Base-by-base conservation (phyloP, 2,797 vertebrate genomes). In the Chelmon rostratus region DNA sequence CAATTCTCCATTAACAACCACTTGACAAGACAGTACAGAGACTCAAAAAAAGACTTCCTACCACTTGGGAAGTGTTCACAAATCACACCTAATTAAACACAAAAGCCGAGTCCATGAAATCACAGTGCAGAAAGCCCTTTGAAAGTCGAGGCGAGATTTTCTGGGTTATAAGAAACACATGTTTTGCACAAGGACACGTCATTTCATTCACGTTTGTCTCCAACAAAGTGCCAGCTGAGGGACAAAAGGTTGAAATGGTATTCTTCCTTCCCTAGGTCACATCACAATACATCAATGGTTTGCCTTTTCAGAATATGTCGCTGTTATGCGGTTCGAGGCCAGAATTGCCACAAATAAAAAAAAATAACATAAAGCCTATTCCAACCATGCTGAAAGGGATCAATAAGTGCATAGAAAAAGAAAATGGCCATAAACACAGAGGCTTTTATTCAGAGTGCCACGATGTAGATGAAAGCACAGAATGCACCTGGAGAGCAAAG, bases 41-140 rank as follows among this genome's bases (percentile, higher is more conserved):
- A 73, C 70, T 78, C 66, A 71, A 79, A 82, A 79, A 81, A 86
- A 85, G 69, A 86, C 85, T 89, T 88, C 68, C 69, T 75, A 66
- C 78, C 81, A 87, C 81, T 82, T 57, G 44, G 75, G 79, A 86
- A 85, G 85, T 86, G 71, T 87, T 83, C 81, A 91, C 86, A 90
- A 91, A 90, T 92, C 86, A 86, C 84, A 86, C 77, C 80, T 88
- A 86, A 91, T 93, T 89, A 91, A 92, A 90, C 78, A 90, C 74
- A 85, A 90, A 91, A 83, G 78, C 82, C 53, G 12, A 64, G 73
- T 74, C 83, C 57, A 52, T 80, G 70, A 89, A 89, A 88, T 85
- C 74, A 78, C 63, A 84, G 73, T 44, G 65, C 73, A 86, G 67
- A 76, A 61, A 78, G 57, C 52, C 69, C 80, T 89, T 86, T 86